Base-by-base conservation (phyloP, 1,140 invertebrate genomes). In the Pteromalus puparum region DNA sequence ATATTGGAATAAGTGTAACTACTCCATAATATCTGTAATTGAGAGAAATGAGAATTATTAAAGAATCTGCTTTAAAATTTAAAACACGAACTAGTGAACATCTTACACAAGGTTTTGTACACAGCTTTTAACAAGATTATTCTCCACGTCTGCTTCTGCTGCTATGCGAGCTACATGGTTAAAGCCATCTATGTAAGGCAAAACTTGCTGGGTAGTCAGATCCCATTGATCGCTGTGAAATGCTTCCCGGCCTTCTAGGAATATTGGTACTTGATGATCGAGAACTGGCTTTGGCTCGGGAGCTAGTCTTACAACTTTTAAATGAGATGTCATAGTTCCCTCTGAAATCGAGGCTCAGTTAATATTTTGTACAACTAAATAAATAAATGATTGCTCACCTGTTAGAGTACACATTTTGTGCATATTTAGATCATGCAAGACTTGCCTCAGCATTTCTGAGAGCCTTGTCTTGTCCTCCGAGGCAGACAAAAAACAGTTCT, bases 111-210 rank as follows among this genome's bases (percentile, higher is more conserved):
- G 94, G 94, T 99, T 99, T 91, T 98, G 97, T 68, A 99, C 95
- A 91, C 97, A 98, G 12, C 97, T 97, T 93, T 99, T 99, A 0
- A 99, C 98, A 61, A 99, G 93, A 93, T 97, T 97, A 83, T 97
- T 97, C 90, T 99, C 98, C 0, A 99, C 98, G 89, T 98, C 97
- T 4, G 98, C 97, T 88, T 97, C 95, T 1, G 95, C 94, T 0
- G 97, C 95, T 84, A 98, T 97, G 87, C 96, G 95, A 0, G 96
- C 95, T 53, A 99, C 95, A 92, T 99, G 98, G 93, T 98, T 98
- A 88, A 97, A 97, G 0, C 98, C 98, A 93, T 99, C 96, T 24
- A 99, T 97, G 88, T 97, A 97, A 0, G 97, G 97, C 21, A 98
- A 93, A 68, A 98, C 95, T 93, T 97, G 96, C 90, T 98, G 96